These are phyloP conservation scores for Pagetopsis macropterus DNA, from an alignment of 2,797 vertebrate species.

Conservation along the genomic window DNA sequence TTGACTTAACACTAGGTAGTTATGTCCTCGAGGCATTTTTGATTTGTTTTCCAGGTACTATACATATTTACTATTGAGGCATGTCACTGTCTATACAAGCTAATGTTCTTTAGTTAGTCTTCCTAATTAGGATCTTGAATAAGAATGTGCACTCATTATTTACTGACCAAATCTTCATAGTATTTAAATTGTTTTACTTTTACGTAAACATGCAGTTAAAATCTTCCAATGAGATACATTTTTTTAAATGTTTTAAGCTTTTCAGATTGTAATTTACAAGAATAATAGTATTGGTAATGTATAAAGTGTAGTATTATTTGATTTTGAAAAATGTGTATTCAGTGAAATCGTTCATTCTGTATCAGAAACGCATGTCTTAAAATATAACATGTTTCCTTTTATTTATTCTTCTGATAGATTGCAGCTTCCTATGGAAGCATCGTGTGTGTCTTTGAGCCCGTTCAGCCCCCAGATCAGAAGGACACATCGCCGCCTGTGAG, in stretches of 20 bases:
- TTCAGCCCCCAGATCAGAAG: constrained; percentile 85
- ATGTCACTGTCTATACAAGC: not conserved
- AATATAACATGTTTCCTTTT: not conserved
- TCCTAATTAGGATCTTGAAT: constrained; percentile 7
- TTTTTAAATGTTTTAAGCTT: not conserved
- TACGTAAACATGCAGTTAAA: not conserved
- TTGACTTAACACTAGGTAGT: constrained; percentile 27
- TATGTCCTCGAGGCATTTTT: constrained; percentile 20
- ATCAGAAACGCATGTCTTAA: not conserved
- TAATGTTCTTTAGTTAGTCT: not conserved
- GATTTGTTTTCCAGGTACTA: not conserved
- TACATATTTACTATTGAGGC: not conserved
- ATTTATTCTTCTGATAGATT: constrained; percentile 84
- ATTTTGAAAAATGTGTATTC: not conserved
- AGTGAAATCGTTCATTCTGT: not conserved
- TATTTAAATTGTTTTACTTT: not conserved
- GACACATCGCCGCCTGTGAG: constrained; percentile 85
- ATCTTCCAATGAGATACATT: not conserved
- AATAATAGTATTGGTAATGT: not conserved
- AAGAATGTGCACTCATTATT: not conserved
- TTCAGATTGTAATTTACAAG: not conserved
- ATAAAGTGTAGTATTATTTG: not conserved
- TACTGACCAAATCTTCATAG: not conserved
- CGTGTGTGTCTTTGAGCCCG: constrained; percentile 94
- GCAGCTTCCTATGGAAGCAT: constrained; percentile 95